phyloP scores from a whole-genome alignment of 2,113 vertebrate species.

The Aleadryas rufinucha region DNA sequence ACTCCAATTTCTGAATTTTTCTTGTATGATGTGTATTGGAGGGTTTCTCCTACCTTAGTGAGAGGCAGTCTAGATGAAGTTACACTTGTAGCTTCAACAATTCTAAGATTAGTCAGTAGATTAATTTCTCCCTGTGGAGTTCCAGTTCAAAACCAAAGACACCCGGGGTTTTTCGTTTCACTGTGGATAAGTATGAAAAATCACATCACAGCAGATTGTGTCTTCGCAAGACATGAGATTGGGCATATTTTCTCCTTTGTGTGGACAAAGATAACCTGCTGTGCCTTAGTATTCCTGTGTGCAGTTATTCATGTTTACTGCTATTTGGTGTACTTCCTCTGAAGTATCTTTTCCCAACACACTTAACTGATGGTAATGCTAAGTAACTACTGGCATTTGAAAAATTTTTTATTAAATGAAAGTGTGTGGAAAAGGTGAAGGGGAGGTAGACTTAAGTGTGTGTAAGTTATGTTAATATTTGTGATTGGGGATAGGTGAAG shows the following conservation, averaged over 20 bases:
- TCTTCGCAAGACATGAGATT: neutral
- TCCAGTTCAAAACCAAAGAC: neutral
- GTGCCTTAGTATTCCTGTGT: neutral
- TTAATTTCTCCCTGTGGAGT: neutral
- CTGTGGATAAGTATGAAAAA: neutral
- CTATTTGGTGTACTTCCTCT: neutral
- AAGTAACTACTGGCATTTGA: neutral
- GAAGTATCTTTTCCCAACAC: neutral
- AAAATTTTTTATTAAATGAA: neutral
- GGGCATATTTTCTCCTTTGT: neutral
- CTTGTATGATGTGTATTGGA: neutral
- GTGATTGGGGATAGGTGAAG: neutral
- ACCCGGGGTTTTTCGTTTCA: neutral
- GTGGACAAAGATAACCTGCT: neutral
- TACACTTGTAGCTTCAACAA: neutral
- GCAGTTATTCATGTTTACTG: neutral
- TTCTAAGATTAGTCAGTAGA: neutral
- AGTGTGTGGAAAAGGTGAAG: neutral
- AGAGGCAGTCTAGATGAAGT: neutral
- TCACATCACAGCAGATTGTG: neutral
- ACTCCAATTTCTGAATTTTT: slow-evolving; percentile 10
- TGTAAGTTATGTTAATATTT: neutral
- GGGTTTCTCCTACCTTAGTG: neutral
- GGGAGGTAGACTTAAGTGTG: neutral
- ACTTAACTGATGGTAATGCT: neutral